Evolutionary conservation across 1,140 invertebrate genomes (phyloP).

Genomic region (Pseudobourletiella spinata): DNA sequence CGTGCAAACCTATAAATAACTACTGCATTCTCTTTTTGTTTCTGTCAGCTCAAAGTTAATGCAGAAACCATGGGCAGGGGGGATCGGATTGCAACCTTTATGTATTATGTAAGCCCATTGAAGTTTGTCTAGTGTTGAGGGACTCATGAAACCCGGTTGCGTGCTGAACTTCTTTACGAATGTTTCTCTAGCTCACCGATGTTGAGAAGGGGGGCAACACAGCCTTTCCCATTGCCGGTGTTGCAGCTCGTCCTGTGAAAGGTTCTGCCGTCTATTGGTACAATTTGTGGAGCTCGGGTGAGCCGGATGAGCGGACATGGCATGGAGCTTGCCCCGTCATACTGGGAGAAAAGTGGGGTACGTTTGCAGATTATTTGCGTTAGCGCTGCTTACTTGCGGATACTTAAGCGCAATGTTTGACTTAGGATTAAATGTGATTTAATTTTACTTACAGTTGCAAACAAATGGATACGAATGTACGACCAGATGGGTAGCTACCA

Average conservation of each 20-base stretch:
- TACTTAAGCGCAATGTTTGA: neutral
- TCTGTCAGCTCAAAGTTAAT: neutral
- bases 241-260: slow-evolving; percentile 36
- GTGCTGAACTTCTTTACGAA: too few species aligned
- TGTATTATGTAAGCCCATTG: slow-evolving; percentile 31
- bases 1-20: neutral
- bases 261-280: slow-evolving; percentile 40
- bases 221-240: slow-evolving; percentile 40
- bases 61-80: slow-evolving; percentile 8
- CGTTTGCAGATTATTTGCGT: neutral
- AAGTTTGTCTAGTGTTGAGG: too few species aligned
- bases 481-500: neutral
- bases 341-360: slow-evolving; percentile 40
- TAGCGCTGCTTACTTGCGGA: neutral
- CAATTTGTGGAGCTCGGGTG: slow-evolving; percentile 37
- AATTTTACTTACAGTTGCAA: neutral
- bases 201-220: slow-evolving; percentile 39
- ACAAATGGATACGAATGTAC: slow-evolving; percentile 17
- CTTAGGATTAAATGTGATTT: neutral
- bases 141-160: too few species aligned
- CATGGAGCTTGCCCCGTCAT: slow-evolving; percentile 40
- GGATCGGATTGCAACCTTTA: slow-evolving; percentile 28
- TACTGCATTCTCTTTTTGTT: neutral
- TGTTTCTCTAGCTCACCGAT: neutral
- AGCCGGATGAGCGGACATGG: slow-evolving; percentile 33